Evolutionary conservation across 1,140 invertebrate genomes (phyloP).

Genomic region (Hirudo medicinalis): DNA sequence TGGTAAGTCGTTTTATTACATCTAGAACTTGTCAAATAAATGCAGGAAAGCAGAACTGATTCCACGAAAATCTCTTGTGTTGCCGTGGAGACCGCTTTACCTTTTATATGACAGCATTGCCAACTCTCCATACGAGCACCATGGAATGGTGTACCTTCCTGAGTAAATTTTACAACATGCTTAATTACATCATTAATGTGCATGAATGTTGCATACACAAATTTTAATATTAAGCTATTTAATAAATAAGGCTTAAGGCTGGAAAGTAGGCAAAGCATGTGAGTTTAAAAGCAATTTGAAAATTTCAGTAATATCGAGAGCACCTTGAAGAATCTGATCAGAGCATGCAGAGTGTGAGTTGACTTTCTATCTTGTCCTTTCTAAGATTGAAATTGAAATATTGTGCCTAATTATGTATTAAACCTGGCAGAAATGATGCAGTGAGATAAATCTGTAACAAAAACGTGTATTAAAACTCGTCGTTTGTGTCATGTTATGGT

Average conservation of each 20-base stretch:
- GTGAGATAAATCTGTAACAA: neutral
- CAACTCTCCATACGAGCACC: conserved; percentile 44
- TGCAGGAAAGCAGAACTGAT: conserved; percentile 62
- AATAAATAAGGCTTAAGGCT: no score
- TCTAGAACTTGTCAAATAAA: neutral
- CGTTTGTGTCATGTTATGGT: neutral
- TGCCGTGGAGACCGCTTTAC: conserved; percentile 76
- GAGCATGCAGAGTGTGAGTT: conserved; percentile 44
- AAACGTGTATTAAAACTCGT: neutral
- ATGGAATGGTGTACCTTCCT: conserved; percentile 48
- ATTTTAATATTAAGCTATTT: no score
- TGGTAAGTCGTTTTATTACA: neutral
- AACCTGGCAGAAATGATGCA: neutral
- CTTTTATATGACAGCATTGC: conserved; percentile 47
- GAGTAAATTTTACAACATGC: conserved; percentile 41
- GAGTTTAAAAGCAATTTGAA: neutral
- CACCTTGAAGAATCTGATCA: conserved; percentile 35
- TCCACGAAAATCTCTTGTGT: conserved; percentile 59
- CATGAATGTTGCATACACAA: no score
- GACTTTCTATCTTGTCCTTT: no score
- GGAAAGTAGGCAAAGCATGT: neutral
- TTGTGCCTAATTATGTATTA: neutral
- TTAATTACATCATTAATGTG: conserved; percentile 23
- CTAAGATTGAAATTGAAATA: neutral
- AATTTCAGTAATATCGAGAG: conserved; percentile 35